Percentiles rank a stretch among this genome's conserved stretches.
Evolutionary conservation across 2,888 invertebrate species (phyloP).

Genomic region (Cremastinae sp.): DNA sequence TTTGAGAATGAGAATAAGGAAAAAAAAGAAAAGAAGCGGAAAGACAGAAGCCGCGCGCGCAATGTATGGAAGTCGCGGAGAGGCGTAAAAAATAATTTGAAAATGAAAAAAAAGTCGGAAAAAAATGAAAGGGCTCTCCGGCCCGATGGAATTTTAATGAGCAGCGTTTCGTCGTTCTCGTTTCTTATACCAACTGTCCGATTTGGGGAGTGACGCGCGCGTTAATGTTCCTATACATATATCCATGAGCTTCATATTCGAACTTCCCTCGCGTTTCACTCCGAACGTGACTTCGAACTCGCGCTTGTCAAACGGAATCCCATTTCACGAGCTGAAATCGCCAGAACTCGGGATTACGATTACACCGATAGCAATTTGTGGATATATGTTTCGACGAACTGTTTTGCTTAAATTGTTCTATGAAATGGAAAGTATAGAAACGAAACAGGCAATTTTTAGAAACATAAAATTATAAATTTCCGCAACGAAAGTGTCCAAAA

Average conservation of each 20-base stretch:
- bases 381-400: conserved; percentile 1
- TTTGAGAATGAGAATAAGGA: conserved; percentile 14
- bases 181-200: conserved; percentile 63
- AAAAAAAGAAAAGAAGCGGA: neutral
- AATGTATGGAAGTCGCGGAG: conserved; percentile 29
- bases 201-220: conserved; percentile 70
- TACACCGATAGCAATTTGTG: conserved; percentile 1
- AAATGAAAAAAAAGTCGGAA: conserved; percentile 27
- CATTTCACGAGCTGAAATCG: conserved; percentile 25
- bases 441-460: too few species aligned
- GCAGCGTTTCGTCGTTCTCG: conserved; percentile 70
- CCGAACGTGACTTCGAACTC: conserved; percentile 20
- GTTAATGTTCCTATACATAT: conserved; percentile 65
- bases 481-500: too few species aligned
- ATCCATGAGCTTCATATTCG: conserved; percentile 70
- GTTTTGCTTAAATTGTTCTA: neutral
- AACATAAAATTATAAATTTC: too few species aligned
- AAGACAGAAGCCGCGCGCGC: conserved; percentile 22
- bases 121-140: conserved; percentile 41
- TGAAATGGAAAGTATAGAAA: too few species aligned
- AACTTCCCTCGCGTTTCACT: conserved; percentile 30
- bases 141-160: conserved; percentile 77
- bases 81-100: conserved; percentile 28
- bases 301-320: conserved; percentile 32
- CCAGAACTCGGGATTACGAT: neutral